phyloP scores from a whole-genome alignment of 2,888 invertebrate genomes.

The Odontocolon sp. region DNA sequence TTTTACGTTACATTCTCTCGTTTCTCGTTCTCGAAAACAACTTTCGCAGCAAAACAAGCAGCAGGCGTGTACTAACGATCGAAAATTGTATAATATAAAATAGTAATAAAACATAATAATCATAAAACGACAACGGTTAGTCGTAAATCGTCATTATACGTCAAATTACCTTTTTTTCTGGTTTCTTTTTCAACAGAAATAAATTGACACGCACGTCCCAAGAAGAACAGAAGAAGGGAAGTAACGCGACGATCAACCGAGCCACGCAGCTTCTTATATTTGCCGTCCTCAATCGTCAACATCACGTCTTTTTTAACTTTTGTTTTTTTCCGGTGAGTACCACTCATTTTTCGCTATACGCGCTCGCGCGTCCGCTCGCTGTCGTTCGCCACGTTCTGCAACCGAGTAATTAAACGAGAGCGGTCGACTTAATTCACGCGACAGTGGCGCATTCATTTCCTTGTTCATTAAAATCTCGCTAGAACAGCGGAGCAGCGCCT shows the following conservation, averaged over 20 bases:
- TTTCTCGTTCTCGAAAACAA: conserved; percentile 21
- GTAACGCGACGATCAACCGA: neutral
- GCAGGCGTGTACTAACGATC: neutral
- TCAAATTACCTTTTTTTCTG: neutral
- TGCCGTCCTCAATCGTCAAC: neutral
- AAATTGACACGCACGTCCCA: neutral
- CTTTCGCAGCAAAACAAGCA: conserved; percentile 18
- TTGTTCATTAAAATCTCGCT: conserved; percentile 63
- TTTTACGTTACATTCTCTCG: conserved; percentile 42
- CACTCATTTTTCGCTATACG: conserved; percentile 44
- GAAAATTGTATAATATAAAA: neutral
- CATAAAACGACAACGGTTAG: neutral
- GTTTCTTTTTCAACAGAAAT: neutral
- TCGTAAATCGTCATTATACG: neutral
- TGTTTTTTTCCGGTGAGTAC: conserved; percentile 24
- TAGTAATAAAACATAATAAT: neutral
- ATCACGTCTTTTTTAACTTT: neutral
- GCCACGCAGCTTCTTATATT: neutral
- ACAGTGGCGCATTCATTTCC: conserved; percentile 62
- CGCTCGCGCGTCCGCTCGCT: conserved; percentile 22
- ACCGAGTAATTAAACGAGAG: conserved; percentile 58
- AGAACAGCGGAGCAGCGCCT: conserved; percentile 27
- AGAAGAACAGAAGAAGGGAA: neutral
- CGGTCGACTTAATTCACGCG: conserved; percentile 62
- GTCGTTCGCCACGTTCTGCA: conserved; percentile 36